These are phyloP conservation scores for Xiphias gladius DNA, from an alignment of 2,113 vertebrate species.

Conservation along the genomic window DNA sequence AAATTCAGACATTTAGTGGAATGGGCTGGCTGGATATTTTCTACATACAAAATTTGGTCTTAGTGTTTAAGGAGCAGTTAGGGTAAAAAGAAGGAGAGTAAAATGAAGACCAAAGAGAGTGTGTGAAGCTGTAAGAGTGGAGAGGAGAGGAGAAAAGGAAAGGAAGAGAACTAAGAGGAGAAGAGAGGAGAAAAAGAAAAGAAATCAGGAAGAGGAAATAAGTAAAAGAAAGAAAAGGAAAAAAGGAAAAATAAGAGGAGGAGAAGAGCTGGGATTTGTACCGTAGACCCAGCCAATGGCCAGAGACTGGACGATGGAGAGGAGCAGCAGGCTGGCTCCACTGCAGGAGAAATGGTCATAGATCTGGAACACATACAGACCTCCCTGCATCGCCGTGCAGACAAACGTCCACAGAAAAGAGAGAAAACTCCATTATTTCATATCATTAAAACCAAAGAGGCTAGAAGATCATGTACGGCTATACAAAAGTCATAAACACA, in stretches of 20 bases:
- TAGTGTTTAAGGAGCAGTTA: neutral
- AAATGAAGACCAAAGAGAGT: neutral
- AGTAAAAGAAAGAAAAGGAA: neutral
- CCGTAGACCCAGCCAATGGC: slow-evolving; percentile 85
- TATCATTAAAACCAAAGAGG: neutral
- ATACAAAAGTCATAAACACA: neutral
- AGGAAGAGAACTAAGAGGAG: neutral
- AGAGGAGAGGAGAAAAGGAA: neutral
- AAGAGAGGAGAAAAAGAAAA: neutral
- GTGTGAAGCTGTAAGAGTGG: neutral
- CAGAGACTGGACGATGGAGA: slow-evolving; percentile 82
- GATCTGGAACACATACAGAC: slow-evolving; percentile 85
- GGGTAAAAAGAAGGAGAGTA: neutral
- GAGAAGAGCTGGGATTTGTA: slow-evolving; percentile 35
- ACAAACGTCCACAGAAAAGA: neutral
- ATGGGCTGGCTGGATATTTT: neutral
- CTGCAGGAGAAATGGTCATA: slow-evolving; percentile 85
- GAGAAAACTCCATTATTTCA: neutral
- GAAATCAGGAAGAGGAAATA: neutral
- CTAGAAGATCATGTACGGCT: neutral
- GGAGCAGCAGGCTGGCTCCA: slow-evolving; percentile 82
- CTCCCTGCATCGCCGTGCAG: slow-evolving; percentile 66
- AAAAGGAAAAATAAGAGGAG: neutral
- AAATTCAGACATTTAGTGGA: slow-evolving; percentile 5
- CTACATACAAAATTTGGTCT: neutral